Evolutionary conservation across 2,113 vertebrate species (phyloP), one percentile per base, ranked within the genome.

Genomic region (Menidia beryllina): DNA sequence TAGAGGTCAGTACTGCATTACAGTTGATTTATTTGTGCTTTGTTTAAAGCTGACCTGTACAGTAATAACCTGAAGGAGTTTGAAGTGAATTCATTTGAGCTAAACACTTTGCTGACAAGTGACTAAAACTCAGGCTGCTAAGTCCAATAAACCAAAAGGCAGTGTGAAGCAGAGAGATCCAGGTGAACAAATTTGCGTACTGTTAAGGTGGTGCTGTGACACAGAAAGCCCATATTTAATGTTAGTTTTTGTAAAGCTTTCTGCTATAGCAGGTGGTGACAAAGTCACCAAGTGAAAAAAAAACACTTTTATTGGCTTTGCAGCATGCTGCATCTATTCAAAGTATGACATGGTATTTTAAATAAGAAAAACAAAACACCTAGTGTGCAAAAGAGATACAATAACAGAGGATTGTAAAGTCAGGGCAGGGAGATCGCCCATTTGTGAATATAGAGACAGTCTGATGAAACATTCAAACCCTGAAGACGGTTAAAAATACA

Each of bases 1-100:
- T 66, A 75, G 77, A 83, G 65, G 65, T 79, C 63, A 79, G 38
- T 20, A 14, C 30, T 21, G 2, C 52, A 26, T 25, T 9, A 14
- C 15, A 56, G 43, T 26, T 62, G 49, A 69, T 75, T 84, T 63
- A 80, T 71, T 75, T 75, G 45, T 69, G 39, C 27, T 86, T 55
- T 48, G 19, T 77, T 77, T 86, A 75, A 68, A 84, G 76, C 81
- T 80, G 83, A 84, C 78, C 67, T 41, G 75, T 48, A 72, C 75
- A 80, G 72, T 86, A 82, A 76, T 50, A 17, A 27, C 59, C 47
- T 77, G 67, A 55, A 58, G 48, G 65, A 81, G 78, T 81, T 83
- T 74, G 25, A 69, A 64, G 71, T 78, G 68, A 85, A 81, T 69
- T 72, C 36, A 62, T 49, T 80, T 24, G 24, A 71, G 71, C 68